phyloP scores from a whole-genome alignment of 2,888 invertebrate genomes.

The Epistrophe grossulariae region DNA sequence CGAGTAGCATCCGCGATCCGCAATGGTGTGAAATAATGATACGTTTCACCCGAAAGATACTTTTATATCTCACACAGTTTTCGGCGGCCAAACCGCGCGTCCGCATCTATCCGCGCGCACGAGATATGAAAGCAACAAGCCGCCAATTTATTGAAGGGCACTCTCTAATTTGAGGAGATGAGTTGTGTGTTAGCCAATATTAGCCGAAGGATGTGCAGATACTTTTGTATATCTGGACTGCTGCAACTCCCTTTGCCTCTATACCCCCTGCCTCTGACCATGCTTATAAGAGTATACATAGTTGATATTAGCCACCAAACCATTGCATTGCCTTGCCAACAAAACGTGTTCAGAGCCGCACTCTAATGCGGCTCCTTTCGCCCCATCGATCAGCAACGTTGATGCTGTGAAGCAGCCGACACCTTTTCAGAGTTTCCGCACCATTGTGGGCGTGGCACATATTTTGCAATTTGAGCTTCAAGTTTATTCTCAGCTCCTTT shows the following conservation, averaged over 20 bases:
- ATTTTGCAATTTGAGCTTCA: slow-evolving; percentile 82
- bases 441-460: slow-evolving; percentile 81
- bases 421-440: slow-evolving; percentile 76
- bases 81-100: slow-evolving; percentile 58
- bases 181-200: slow-evolving; percentile 80
- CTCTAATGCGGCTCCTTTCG: slow-evolving; percentile 63
- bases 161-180: slow-evolving; percentile 82
- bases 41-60: slow-evolving; percentile 78
- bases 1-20: slow-evolving; percentile 77
- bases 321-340: not conserved
- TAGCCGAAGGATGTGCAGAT: slow-evolving; percentile 79
- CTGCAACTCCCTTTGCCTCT: slow-evolving; percentile 13
- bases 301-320: not conserved
- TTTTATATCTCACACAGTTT: slow-evolving; percentile 75
- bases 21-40: slow-evolving; percentile 81
- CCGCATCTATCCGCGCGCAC: slow-evolving; percentile 58
- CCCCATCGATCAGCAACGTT: slow-evolving; percentile 55
- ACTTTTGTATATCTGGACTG: slow-evolving; percentile 56
- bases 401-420: slow-evolving; percentile 77
- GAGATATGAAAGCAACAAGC: slow-evolving; percentile 81
- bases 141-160: slow-evolving; percentile 82
- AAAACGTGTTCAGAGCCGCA: slow-evolving; percentile 42
- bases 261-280: not conserved
- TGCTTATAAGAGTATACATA: too few relatives aligned
- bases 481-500: slow-evolving; percentile 78